These are phyloP conservation scores for Hepsetus odoe DNA, from an alignment of 2,113 vertebrate genomes.

Conservation along the genomic window DNA sequence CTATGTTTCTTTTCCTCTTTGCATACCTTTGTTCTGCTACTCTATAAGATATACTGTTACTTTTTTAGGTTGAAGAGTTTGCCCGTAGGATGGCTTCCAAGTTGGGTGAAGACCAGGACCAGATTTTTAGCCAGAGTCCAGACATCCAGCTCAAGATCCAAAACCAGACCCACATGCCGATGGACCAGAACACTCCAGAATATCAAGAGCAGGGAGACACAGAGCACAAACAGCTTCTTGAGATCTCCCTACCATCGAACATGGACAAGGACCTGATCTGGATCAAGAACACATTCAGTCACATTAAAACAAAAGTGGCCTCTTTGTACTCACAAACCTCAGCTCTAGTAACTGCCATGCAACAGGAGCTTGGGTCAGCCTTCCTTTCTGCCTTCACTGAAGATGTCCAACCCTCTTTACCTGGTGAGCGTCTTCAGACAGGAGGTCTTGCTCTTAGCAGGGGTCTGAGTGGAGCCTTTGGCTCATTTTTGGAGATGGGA, in stretches of 20 bases:
- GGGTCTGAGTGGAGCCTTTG: conserved; percentile 71
- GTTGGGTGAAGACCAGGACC: conserved; percentile 64
- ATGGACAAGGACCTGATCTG: conserved; percentile 71
- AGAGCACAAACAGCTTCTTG: background rate
- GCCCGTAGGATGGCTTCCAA: conserved; percentile 75
- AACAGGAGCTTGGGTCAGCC: conserved; percentile 74
- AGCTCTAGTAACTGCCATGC: conserved; percentile 74
- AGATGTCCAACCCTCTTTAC: conserved; percentile 58
- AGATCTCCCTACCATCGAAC: conserved; percentile 44
- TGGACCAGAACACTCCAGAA: background rate
- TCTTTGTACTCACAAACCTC: conserved; percentile 76
- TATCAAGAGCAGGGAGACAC: background rate
- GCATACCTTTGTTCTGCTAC: background rate
- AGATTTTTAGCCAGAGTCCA: conserved; percentile 46
- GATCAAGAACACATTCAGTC: conserved; percentile 73
- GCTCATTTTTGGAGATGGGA: conserved; percentile 76
- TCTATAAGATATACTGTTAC: background rate
- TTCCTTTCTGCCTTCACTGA: conserved; percentile 77
- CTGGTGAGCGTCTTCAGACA: conserved; percentile 51
- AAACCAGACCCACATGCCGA: conserved; percentile 43
- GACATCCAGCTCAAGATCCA: conserved; percentile 41
- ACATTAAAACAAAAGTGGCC: conserved; percentile 66
- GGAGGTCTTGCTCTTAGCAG: conserved; percentile 59
- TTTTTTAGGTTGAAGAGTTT: conserved; percentile 77
- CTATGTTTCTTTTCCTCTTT: background rate